Conservation (phyloP, 1,140 invertebrate genomes). For the Penaeus chinensis region DNA sequence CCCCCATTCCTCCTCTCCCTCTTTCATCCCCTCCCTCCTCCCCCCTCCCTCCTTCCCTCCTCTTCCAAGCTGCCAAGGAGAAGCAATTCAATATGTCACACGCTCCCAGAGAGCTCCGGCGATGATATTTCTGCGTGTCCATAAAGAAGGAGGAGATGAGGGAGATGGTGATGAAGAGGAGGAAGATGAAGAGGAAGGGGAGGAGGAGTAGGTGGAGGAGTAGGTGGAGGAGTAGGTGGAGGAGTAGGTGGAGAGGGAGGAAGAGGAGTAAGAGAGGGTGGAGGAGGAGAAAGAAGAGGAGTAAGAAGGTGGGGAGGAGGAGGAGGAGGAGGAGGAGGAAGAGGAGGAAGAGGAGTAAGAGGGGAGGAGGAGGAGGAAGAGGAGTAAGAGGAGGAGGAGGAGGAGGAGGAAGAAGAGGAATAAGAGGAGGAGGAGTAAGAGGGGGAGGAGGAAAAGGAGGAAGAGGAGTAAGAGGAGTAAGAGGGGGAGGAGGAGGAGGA, state of each 20-base stretch:
- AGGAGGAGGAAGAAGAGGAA: not conserved
- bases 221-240: not conserved
- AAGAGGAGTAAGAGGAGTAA: not conserved
- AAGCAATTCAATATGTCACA: not conserved
- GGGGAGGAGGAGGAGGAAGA: not conserved
- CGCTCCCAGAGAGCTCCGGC: not conserved
- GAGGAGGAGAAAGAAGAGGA: not conserved
- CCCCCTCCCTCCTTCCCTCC: too few species aligned
- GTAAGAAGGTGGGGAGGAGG: not conserved
- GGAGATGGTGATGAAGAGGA: slow-evolving; percentile 13
- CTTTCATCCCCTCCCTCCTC: not conserved
- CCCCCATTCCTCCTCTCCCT: too few species aligned
- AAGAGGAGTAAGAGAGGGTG: not conserved
- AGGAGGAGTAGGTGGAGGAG: not conserved
- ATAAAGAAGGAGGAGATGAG: not conserved
- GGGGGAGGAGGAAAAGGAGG: not conserved
- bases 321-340: not conserved
- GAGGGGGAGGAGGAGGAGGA: too few species aligned
- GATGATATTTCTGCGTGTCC: too few species aligned
- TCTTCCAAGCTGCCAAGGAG: not conserved
- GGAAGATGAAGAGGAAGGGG: not conserved
- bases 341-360: not conserved
- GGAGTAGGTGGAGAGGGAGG: too few species aligned
- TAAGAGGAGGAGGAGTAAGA: too few species aligned
- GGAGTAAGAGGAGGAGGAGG: not conserved